These are phyloP conservation scores for Portunus trituberculatus DNA, from an alignment of 1,140 invertebrate species.

Conservation along the genomic window DNA sequence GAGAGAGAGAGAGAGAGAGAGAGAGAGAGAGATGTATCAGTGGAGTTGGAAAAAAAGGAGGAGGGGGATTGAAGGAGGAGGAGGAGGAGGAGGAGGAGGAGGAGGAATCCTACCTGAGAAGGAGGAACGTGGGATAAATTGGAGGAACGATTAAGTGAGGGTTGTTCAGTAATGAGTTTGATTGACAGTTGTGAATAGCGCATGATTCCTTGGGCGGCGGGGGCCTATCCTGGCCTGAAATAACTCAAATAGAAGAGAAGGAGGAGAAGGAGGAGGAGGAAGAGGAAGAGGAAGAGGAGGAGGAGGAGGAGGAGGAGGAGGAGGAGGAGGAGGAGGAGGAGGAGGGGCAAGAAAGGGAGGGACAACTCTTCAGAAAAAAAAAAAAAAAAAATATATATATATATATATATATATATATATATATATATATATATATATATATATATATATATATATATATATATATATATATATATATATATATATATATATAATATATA, in stretches of 20 bases:
- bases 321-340: neutral
- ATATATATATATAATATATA: neutral
- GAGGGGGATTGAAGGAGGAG: neutral
- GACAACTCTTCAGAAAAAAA: neutral
- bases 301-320: neutral
- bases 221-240: conserved; percentile 32
- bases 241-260: neutral
- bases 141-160: conserved; percentile 7
- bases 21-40: neutral
- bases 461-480: neutral
- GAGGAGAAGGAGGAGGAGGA: neutral
- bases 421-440: conserved; percentile 48
- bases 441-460: neutral
- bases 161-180: conserved; percentile 39
- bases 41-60: neutral
- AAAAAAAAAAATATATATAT: neutral
- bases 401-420: conserved; percentile 45
- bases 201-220: neutral
- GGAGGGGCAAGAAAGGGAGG: neutral
- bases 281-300: neutral
- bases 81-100: neutral
- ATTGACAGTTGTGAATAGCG: conserved; percentile 39
- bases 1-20: neutral
- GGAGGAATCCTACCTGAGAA: neutral
- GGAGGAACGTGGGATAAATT: neutral